A percentile compares a stretch with the other conserved stretches of the same genome.
phyloP scores from a whole-genome alignment of 2,113 vertebrate species.

The Pygoscelis adeliae region DNA sequence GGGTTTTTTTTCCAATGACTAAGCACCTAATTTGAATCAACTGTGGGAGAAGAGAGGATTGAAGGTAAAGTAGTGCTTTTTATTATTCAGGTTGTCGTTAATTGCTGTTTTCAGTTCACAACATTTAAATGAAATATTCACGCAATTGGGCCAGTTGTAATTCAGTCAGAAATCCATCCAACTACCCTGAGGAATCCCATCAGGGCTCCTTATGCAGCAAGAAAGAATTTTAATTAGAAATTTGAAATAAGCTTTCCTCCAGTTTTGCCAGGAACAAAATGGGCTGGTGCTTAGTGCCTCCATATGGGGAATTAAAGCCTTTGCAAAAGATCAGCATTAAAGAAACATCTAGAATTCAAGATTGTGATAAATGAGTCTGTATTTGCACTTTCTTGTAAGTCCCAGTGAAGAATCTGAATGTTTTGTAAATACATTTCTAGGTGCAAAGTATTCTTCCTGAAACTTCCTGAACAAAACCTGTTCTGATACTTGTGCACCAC shows the following conservation, averaged over 20 bases:
- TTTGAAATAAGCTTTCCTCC: slow-evolving; percentile 19
- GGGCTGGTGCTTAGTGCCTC: background rate
- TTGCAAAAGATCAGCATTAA: slow-evolving; percentile 13
- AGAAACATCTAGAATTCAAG: background rate
- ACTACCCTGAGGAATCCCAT: slow-evolving; percentile 44
- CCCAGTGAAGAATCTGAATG: background rate
- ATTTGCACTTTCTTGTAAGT: background rate
- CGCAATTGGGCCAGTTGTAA: slow-evolving; percentile 7
- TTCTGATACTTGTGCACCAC: too few species aligned
- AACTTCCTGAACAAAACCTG: too few species aligned
- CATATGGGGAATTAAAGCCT: slow-evolving; percentile 29
- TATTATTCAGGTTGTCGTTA: slow-evolving; percentile 36
- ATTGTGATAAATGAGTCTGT: background rate
- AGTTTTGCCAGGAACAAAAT: slow-evolving; percentile 42
- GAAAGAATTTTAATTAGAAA: slow-evolving; percentile 54
- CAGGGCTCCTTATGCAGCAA: slow-evolving; percentile 3
- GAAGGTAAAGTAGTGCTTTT: slow-evolving; percentile 51
- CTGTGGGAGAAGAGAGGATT: background rate
- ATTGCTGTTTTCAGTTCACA: slow-evolving; percentile 56
- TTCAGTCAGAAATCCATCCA: slow-evolving; percentile 43
- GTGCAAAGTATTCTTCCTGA: background rate
- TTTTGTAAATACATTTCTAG: background rate
- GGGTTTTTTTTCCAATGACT: background rate
- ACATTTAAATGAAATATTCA: slow-evolving; percentile 34
- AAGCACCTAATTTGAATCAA: slow-evolving; percentile 28